phyloP scores from a whole-genome alignment of 2,113 vertebrate genomes.

The Sapajus apella region DNA sequence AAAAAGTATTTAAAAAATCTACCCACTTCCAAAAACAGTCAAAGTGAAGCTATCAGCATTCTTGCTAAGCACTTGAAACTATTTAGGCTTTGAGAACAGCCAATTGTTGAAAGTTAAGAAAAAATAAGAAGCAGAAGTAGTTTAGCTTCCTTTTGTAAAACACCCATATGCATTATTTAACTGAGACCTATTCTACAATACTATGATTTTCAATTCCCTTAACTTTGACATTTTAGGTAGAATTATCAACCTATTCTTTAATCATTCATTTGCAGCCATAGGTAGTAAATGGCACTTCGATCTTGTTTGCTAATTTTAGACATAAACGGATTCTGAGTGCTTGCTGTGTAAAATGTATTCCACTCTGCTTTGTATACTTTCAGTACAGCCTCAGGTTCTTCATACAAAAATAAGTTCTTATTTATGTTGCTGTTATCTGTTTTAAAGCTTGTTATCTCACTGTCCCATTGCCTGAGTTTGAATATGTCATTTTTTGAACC shows the following conservation, averaged over 20 bases:
- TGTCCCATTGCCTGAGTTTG: not conserved
- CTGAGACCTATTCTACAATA: not conserved
- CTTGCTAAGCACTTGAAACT: not conserved
- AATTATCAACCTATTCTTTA: not conserved
- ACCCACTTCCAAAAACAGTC: not conserved
- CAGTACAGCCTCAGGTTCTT: not conserved
- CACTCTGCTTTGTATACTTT: not conserved
- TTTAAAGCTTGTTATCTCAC: not conserved
- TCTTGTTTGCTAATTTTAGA: not conserved
- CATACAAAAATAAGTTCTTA: not conserved
- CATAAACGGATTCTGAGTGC: not conserved
- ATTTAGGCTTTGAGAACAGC: not conserved
- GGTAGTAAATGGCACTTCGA: not conserved
- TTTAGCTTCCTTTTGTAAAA: not conserved
- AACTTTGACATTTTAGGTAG: not conserved
- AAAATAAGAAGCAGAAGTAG: not conserved
- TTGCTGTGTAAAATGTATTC: not conserved
- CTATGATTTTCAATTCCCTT: not conserved
- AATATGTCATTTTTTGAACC: not conserved
- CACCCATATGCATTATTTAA: not conserved
- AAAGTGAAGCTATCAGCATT: not conserved
- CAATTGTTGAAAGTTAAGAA: not conserved
- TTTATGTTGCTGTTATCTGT: not conserved
- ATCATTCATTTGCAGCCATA: slow-evolving; percentile 8
- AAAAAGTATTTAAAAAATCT: not conserved